Conservation (phyloP, 2,113 vertebrate genomes). For the Chloroceryle aenea region DNA sequence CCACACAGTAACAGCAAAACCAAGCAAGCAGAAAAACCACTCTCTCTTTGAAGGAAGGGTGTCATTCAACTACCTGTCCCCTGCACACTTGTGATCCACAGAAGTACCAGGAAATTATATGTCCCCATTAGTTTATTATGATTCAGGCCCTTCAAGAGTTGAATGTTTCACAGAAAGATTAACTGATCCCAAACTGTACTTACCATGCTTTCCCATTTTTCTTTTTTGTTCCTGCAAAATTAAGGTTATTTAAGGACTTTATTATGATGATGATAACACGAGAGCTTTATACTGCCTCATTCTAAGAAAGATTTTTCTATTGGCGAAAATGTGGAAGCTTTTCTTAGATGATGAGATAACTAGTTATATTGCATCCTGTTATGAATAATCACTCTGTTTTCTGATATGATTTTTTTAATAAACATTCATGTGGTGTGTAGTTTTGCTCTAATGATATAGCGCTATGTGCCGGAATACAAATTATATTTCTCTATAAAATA, state of each 20-base stretch:
- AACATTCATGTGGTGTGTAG: neutral
- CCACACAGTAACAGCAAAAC: neutral
- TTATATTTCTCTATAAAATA: conserved; percentile 41
- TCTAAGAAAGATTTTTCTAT: neutral
- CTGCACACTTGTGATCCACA: neutral
- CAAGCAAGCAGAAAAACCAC: neutral
- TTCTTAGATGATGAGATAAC: neutral
- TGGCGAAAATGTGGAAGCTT: neutral
- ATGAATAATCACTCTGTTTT: conserved; percentile 29
- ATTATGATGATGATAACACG: neutral
- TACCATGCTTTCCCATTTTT: neutral
- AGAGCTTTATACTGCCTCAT: neutral
- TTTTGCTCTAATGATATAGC: neutral
- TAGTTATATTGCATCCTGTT: neutral
- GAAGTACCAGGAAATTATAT: neutral
- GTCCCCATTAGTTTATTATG: rapidly evolving
- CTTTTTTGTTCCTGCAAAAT: neutral
- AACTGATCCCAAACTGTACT: neutral
- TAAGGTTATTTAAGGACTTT: neutral
- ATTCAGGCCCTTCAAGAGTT: neutral
- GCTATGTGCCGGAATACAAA: conserved; percentile 31
- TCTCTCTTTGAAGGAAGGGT: neutral
- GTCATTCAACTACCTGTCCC: neutral
- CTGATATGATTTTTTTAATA: neutral
- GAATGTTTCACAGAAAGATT: neutral